Conservation (phyloP, 2,797 vertebrate genomes). For the Falco cherrug region DNA sequence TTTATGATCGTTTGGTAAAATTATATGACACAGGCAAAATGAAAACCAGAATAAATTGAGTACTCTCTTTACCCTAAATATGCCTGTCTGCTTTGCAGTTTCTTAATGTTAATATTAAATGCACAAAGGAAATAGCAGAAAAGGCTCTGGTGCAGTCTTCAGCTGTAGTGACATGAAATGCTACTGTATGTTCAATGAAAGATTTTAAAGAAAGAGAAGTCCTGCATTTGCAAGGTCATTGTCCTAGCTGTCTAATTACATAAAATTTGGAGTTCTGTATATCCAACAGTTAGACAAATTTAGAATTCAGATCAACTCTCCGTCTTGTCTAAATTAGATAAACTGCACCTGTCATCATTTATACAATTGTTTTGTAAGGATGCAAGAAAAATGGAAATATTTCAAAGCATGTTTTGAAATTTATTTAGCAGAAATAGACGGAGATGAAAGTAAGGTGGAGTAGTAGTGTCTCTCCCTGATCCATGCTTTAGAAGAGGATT, state of each 20-base stretch:
- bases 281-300: background rate
- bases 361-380: background rate
- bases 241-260: background rate
- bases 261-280: background rate
- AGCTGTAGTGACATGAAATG: background rate
- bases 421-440: background rate
- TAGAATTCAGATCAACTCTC: background rate
- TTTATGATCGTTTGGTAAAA: background rate
- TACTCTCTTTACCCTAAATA: background rate
- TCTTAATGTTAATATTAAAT: background rate
- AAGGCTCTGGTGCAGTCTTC: background rate
- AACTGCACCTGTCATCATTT: background rate
- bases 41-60: background rate
- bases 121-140: background rate
- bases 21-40: background rate
- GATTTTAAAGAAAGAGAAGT: background rate
- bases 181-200: background rate
- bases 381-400: background rate
- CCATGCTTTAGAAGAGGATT: background rate
- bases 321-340: background rate
- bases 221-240: background rate
- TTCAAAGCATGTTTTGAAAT: background rate
- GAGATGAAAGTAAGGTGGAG: background rate
- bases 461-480: background rate
- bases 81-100: background rate